Conservation (phyloP, 2,113 vertebrate species). For the Erythrocercus mccallii region DNA sequence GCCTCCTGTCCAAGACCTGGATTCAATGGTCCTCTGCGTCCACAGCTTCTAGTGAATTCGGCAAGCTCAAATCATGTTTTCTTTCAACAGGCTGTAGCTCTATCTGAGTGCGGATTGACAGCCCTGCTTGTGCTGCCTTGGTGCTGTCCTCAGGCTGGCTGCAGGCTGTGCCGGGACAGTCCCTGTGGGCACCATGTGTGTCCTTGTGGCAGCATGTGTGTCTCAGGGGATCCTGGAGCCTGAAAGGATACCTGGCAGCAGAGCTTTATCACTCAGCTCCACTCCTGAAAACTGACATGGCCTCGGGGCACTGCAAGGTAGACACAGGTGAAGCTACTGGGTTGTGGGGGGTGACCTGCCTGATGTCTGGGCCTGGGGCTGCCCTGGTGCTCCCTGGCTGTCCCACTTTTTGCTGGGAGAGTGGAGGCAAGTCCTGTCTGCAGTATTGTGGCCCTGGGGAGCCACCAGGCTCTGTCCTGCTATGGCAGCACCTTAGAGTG, state of each 20-base stretch:
- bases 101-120: background rate
- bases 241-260: rapidly evolving
- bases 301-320: too few species aligned
- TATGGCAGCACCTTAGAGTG: background rate
- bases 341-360: too few species aligned
- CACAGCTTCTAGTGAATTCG: background rate
- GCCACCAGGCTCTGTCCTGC: rapidly evolving
- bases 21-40: background rate
- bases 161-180: rapidly evolving
- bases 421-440: background rate
- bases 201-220: rapidly evolving
- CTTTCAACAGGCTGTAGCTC: background rate
- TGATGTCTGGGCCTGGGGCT: background rate
- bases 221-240: background rate
- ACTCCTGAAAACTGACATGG: rapidly evolving
- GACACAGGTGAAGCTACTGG: rapidly evolving
- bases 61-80: rapidly evolving
- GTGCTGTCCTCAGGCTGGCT: rapidly evolving
- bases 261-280: rapidly evolving
- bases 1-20: background rate
- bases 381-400: background rate
- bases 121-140: background rate
- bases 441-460: background rate
- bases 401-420: background rate
- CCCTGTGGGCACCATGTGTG: too few species aligned